Evolutionary conservation across 1,140 invertebrate species (phyloP).

Genomic region (Sesamia nonagrioides): DNA sequence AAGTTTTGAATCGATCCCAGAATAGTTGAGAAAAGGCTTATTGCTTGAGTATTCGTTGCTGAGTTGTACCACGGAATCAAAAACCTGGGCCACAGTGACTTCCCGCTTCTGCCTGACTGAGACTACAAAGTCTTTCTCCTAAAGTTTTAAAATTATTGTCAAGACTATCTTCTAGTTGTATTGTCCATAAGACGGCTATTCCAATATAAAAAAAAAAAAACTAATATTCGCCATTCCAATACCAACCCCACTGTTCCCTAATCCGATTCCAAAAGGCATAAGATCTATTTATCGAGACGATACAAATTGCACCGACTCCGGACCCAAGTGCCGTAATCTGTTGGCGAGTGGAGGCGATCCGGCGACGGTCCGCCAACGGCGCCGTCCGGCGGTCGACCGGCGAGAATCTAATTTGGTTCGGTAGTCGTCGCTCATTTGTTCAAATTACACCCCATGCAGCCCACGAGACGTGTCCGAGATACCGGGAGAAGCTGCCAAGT

Average conservation of each 20-base stretch:
- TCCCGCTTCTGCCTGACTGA: too few species aligned
- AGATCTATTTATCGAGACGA: constrained; percentile 49
- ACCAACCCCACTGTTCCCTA: constrained; percentile 30
- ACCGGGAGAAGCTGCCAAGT: constrained; percentile 21
- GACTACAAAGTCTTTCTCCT: too few species aligned
- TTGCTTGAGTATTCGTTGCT: too few species aligned
- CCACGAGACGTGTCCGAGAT: constrained; percentile 50
- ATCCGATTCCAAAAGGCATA: constrained; percentile 38
- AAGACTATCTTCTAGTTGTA: too few species aligned
- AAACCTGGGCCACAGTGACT: too few species aligned
- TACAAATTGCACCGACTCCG: constrained; percentile 66
- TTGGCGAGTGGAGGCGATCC: constrained; percentile 60
- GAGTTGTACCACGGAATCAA: too few species aligned
- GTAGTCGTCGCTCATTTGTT: constrained; percentile 83
- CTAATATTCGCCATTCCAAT: background rate
- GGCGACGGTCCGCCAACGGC: constrained; percentile 37
- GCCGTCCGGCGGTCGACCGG: constrained; percentile 54
- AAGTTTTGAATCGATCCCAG: too few species aligned
- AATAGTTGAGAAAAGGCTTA: too few species aligned
- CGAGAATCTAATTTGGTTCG: constrained; percentile 83
- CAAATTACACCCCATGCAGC: constrained; percentile 72
- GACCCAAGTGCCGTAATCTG: constrained; percentile 69
- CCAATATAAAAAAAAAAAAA: background rate
- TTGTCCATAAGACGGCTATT: too few species aligned
- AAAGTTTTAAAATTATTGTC: too few species aligned